Conservation (phyloP, 2,888 invertebrate genomes). For the Phlogophora meticulosa region DNA sequence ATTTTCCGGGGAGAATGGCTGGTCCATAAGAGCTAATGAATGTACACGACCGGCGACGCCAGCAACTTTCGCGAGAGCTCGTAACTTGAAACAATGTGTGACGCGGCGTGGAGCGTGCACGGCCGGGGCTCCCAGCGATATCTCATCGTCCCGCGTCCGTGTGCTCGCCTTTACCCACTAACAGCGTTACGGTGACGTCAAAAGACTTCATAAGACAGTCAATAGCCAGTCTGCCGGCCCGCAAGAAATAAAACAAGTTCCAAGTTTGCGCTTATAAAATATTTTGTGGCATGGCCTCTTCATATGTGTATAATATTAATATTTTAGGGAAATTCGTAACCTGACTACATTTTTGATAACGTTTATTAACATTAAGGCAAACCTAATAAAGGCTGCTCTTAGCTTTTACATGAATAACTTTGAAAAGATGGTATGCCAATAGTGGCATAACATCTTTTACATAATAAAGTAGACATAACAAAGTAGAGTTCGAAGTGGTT, state of each 20-base stretch:
- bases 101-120: not conserved
- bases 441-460: too few species aligned
- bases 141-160: conserved; percentile 52
- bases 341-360: conserved; percentile 9
- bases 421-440: not conserved
- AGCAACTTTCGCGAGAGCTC: conserved; percentile 45
- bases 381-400: not conserved
- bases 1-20: conserved; percentile 36
- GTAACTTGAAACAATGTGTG: conserved; percentile 56
- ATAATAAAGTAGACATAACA: too few species aligned
- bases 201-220: conserved; percentile 57
- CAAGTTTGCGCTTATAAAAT: conserved; percentile 24
- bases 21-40: conserved; percentile 32
- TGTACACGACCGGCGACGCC: conserved; percentile 24
- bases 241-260: conserved; percentile 36
- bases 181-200: conserved; percentile 63
- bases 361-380: not conserved
- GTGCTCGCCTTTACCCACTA: conserved; percentile 57
- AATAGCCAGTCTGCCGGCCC: conserved; percentile 27
- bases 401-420: not conserved
- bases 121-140: conserved; percentile 27
- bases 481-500: too few species aligned
- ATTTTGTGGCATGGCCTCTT: conserved; percentile 25
- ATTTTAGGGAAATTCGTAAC: conserved; percentile 26
- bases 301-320: conserved; percentile 39